Percentiles rank a stretch among this genome's conserved stretches.
Conservation (phyloP, 2,888 invertebrate genomes). For the Drosophila barbarae region DNA sequence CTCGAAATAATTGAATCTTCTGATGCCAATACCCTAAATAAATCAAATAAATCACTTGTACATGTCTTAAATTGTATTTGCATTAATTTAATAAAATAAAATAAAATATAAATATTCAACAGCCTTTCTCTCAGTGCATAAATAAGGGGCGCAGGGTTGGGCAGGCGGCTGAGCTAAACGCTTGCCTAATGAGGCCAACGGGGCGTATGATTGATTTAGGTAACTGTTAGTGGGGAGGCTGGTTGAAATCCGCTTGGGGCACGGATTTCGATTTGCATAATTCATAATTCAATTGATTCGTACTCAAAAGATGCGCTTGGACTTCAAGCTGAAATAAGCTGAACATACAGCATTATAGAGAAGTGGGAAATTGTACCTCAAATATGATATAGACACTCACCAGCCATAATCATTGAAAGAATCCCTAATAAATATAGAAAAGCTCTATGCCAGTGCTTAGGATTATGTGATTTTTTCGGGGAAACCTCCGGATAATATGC, state of each 20-base stretch:
- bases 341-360: not conserved
- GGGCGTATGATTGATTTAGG: conserved; percentile 66
- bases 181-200: conserved; percentile 47
- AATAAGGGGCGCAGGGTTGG: not conserved
- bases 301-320: not conserved
- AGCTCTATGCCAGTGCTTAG: fast-evolving
- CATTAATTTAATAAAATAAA: too few species aligned
- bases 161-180: conserved; percentile 10
- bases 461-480: not conserved
- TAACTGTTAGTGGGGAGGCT: conserved; percentile 12
- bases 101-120: too few species aligned
- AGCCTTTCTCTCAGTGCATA: not conserved
- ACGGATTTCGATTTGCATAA: conserved; percentile 53
- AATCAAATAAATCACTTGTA: not conserved
- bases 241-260: conserved; percentile 42
- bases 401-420: not conserved
- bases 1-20: too few species aligned
- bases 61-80: not conserved
- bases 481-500: conserved; percentile 9
- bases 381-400: conserved; percentile 13
- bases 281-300: conserved; percentile 49
- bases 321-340: not conserved
- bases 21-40: not conserved
- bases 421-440: not conserved
- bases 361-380: too few species aligned